Evolutionary conservation across 1,140 invertebrate genomes (phyloP).

Genomic region (Scaptomyza pallida): DNA sequence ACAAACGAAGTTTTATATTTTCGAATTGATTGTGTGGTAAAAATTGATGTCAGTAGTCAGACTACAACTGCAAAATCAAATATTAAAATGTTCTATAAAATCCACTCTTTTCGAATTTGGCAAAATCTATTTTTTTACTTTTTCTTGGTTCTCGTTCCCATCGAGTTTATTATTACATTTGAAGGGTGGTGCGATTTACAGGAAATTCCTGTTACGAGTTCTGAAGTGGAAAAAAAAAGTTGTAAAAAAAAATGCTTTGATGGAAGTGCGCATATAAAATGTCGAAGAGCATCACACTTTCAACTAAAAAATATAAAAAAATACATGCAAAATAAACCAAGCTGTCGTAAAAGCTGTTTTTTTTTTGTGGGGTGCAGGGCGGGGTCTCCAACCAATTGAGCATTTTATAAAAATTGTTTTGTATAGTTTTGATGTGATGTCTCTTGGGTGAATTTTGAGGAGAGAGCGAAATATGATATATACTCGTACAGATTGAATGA

Average conservation of each 20-base stretch:
- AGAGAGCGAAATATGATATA: too few species aligned
- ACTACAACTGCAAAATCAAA: constrained; percentile 14
- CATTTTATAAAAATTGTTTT: neutral
- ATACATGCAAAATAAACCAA: neutral
- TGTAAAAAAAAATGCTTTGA: neutral
- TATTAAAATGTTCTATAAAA: neutral
- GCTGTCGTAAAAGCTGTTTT: neutral
- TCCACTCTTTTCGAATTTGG: too few species aligned
- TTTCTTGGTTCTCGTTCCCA: too few species aligned
- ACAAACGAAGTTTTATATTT: neutral
- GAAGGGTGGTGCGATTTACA: too few species aligned
- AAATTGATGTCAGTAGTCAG: neutral
- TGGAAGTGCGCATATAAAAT: neutral
- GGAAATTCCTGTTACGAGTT: too few species aligned
- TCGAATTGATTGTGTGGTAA: neutral
- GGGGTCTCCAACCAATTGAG: neutral
- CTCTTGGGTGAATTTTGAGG: too few species aligned
- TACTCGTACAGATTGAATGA: too few species aligned
- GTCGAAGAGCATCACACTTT: neutral
- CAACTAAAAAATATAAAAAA: neutral
- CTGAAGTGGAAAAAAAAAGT: neutral
- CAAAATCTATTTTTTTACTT: too few species aligned
- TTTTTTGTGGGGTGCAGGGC: too few species aligned
- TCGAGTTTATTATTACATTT: too few species aligned
- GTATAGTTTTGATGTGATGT: too few species aligned